These are phyloP conservation scores for Malthinus flaveolus DNA, from an alignment of 2,888 invertebrate species.

Conservation along the genomic window DNA sequence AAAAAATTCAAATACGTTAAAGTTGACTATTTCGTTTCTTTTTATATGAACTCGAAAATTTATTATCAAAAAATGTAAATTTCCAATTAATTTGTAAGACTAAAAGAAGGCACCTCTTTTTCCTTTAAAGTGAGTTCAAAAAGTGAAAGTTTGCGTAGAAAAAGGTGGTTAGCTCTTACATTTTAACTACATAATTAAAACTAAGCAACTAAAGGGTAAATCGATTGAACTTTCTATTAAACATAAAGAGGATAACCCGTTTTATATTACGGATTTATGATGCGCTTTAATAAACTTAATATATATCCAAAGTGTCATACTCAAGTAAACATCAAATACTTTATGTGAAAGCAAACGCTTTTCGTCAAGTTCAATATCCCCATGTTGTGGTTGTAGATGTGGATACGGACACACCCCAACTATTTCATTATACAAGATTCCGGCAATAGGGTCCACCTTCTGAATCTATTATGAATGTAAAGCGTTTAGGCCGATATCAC, in stretches of 20 bases:
- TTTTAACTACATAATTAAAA: too few relatives aligned
- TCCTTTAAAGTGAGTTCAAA: too few relatives aligned
- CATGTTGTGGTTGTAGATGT: conserved; percentile 33
- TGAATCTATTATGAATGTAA: conserved; percentile 26
- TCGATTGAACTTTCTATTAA: not conserved
- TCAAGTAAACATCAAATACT: conserved; percentile 5
- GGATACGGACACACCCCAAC: conserved; percentile 30
- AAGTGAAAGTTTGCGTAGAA: too few relatives aligned
- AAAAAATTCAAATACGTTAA: not conserved
- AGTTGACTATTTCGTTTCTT: not conserved
- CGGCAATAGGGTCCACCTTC: conserved; percentile 18
- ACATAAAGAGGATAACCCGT: not conserved
- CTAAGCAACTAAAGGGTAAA: not conserved
- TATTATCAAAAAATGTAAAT: not conserved
- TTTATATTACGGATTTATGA: conserved; percentile 5
- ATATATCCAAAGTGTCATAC: not conserved
- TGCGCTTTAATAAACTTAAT: conserved; percentile 2
- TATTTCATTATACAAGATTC: conserved; percentile 33
- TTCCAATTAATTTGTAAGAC: too few relatives aligned
- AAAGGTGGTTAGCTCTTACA: not conserved
- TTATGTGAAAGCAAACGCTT: conserved; percentile 10
- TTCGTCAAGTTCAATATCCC: conserved; percentile 32
- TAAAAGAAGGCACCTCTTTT: too few relatives aligned
- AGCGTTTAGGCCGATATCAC: conserved; percentile 24
- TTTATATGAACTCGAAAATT: not conserved